Evolutionary conservation across 2,797 vertebrate genomes (phyloP).

Genomic region (Gobio occitaniae): DNA sequence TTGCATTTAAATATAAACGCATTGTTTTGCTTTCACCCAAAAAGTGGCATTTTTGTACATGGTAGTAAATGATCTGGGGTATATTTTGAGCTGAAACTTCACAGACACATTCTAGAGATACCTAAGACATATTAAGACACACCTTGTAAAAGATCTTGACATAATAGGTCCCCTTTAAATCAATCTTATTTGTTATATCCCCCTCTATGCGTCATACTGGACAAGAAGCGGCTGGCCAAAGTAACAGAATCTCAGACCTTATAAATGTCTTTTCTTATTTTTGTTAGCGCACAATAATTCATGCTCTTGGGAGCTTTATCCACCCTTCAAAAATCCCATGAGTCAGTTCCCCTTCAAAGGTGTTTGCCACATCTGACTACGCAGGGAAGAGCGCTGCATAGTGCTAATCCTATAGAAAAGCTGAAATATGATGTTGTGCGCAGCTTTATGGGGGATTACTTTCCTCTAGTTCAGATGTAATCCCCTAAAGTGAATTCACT

Average conservation of each 20-base stretch:
- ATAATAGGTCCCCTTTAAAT: not conserved
- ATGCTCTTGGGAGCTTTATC: conserved; percentile 36
- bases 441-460: conserved; percentile 62
- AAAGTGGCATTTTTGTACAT: not conserved
- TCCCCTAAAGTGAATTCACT: conserved; percentile 69
- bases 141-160: not conserved
- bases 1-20: not conserved
- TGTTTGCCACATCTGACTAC: conserved; percentile 41
- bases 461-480: conserved; percentile 63
- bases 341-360: conserved; percentile 35
- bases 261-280: conserved; percentile 47
- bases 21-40: not conserved
- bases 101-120: not conserved
- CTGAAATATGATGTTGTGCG: conserved; percentile 49
- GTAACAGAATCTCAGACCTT: conserved; percentile 27
- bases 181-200: not conserved
- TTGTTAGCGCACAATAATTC: conserved; percentile 31
- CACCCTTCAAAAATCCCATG: conserved; percentile 30
- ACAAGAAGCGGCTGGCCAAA: not conserved
- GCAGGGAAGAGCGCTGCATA: conserved; percentile 17
- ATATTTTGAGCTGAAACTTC: not conserved
- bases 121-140: not conserved
- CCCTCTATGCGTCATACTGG: not conserved
- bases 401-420: conserved; percentile 48
- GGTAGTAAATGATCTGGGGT: not conserved